Percentiles rank a stretch among this genome's conserved stretches.
phyloP scores from a whole-genome alignment of 1,140 invertebrate species.

The Augochlora pura region DNA sequence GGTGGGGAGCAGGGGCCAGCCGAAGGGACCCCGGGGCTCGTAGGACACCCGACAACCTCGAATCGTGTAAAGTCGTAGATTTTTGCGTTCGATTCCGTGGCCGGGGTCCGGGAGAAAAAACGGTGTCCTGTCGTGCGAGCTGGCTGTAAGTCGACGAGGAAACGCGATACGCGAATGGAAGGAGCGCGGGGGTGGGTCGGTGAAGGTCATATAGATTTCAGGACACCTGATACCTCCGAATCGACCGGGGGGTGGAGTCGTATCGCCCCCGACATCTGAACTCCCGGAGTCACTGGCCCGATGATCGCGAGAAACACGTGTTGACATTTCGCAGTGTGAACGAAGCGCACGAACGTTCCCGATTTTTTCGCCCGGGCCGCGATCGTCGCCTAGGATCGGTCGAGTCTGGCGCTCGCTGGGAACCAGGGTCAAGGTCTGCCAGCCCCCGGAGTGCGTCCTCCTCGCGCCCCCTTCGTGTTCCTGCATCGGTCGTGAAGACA shows the following conservation, averaged over 20 bases:
- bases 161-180: constrained; percentile 35
- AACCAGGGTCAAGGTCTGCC: not conserved
- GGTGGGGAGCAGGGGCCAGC: not conserved
- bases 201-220: constrained; percentile 50
- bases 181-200: constrained; percentile 23
- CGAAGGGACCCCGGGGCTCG: too few relatives aligned
- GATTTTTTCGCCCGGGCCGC: too few relatives aligned
- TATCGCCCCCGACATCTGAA: constrained; percentile 21
- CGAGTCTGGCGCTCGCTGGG: not conserved
- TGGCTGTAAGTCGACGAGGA: constrained; percentile 19
- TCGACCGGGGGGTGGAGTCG: constrained; percentile 18
- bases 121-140: not conserved
- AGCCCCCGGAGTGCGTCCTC: not conserved
- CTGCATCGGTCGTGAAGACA: too few relatives aligned
- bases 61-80: not conserved
- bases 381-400: not conserved
- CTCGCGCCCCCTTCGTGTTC: not conserved
- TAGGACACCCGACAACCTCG: not conserved
- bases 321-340: not conserved
- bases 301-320: constrained; percentile 23
- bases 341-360: not conserved
- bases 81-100: not conserved
- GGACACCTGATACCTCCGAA: constrained; percentile 34
- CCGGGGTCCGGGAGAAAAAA: not conserved
- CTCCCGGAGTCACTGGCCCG: constrained; percentile 5